A percentile compares a stretch with the other conserved stretches of the same genome.
These are phyloP conservation scores for Calameuta idolon DNA, from an alignment of 2,888 invertebrate genomes.

Conservation along the genomic window DNA sequence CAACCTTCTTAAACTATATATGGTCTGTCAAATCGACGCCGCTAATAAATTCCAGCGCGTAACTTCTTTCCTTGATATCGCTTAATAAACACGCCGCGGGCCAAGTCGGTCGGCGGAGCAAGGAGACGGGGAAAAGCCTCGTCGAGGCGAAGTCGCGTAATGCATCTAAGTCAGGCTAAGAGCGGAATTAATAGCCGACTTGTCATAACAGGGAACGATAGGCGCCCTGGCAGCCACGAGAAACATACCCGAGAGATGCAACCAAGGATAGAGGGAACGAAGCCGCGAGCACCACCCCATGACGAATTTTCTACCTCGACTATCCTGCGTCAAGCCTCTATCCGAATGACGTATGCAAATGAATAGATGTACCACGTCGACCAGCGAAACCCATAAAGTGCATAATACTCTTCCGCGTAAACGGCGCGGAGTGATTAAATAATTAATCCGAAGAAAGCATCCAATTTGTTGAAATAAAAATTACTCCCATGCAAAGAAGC, in stretches of 20 bases:
- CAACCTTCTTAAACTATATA: no score
- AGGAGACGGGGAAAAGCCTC: not conserved
- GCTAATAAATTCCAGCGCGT: no score
- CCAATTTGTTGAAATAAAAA: not conserved
- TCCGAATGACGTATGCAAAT: conserved; percentile 47
- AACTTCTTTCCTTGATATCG: no score
- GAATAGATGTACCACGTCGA: conserved; percentile 7
- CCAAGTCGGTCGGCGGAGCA: not conserved
- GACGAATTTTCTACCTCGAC: conserved; percentile 48
- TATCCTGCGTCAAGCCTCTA: conserved; percentile 22
- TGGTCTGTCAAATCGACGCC: no score
- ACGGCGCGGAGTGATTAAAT: not conserved
- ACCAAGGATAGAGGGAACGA: not conserved
- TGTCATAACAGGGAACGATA: conserved; percentile 25
- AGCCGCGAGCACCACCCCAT: conserved; percentile 44
- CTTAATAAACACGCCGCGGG: no score
- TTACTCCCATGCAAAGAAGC: not conserved
- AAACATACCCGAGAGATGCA: conserved; percentile 12
- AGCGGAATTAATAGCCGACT: conserved; percentile 27
- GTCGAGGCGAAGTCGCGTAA: conserved; percentile 13
- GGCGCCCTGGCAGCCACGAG: conserved; percentile 12
- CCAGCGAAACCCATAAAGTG: not conserved
- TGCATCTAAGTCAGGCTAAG: conserved; percentile 12
- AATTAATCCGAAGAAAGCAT: not conserved
- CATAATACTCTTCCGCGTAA: conserved; percentile 6